Conservation (phyloP, 2,888 invertebrate genomes). For the Pomacea canaliculata region DNA sequence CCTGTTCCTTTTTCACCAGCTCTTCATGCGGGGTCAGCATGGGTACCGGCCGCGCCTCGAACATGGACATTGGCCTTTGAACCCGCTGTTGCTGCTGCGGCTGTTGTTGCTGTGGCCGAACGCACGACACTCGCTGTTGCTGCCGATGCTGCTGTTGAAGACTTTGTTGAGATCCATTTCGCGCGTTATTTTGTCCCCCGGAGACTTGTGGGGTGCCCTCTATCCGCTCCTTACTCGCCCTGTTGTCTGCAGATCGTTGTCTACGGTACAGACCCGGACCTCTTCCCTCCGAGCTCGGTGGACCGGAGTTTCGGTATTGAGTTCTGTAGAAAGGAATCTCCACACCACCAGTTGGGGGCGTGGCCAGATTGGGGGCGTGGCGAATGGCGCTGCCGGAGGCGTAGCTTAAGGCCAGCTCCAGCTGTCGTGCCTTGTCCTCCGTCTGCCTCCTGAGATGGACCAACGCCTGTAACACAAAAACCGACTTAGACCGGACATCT, state of each 20-base stretch:
- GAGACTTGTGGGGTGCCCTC: neutral
- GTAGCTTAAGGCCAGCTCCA: slow-evolving; percentile 23
- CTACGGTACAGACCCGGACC: neutral
- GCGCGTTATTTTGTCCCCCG: neutral
- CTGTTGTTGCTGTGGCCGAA: neutral
- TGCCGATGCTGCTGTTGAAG: neutral
- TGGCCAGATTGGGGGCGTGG: neutral
- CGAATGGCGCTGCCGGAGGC: slow-evolving; percentile 1
- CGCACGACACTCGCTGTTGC: neutral
- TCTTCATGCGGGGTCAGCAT: slow-evolving; percentile 15
- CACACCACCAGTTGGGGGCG: slow-evolving; percentile 2
- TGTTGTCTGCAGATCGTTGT: slow-evolving; percentile 9
- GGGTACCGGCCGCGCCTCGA: neutral
- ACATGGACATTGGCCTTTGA: slow-evolving; percentile 21
- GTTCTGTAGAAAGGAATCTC: slow-evolving; percentile 12
- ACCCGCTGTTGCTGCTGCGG: neutral
- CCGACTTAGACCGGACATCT: no score
- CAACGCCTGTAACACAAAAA: neutral
- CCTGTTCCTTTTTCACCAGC: slow-evolving; percentile 19
- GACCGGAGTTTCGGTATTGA: neutral
- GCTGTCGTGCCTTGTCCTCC: slow-evolving; percentile 24
- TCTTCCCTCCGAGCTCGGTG: neutral
- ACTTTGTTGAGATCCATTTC: neutral
- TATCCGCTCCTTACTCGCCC: neutral
- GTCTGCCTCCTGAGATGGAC: slow-evolving; percentile 10